phyloP scores from a whole-genome alignment of 2,113 vertebrate species.

The Gopherus evgoodei region DNA sequence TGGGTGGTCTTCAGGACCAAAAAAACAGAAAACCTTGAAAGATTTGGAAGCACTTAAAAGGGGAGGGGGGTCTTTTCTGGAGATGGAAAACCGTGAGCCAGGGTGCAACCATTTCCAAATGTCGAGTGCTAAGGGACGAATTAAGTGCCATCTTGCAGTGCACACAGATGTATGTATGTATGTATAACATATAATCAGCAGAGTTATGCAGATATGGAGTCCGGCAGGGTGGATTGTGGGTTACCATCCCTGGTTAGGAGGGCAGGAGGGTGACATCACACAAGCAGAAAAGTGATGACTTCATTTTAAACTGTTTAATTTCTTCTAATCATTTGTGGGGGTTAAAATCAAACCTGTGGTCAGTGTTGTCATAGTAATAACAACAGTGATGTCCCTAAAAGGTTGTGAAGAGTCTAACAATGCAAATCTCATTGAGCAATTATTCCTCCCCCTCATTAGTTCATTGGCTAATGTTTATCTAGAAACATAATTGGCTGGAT shows the following conservation, averaged over 20 bases:
- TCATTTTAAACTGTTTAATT: neutral
- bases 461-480: neutral
- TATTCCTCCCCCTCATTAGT: slow-evolving; percentile 15
- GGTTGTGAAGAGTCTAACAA: slow-evolving; percentile 50
- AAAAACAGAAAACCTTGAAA: slow-evolving; percentile 33
- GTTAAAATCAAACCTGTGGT: slow-evolving; percentile 27
- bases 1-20: slow-evolving; percentile 72
- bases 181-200: neutral
- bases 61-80: neutral
- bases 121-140: neutral
- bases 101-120: slow-evolving; percentile 46
- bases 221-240: neutral
- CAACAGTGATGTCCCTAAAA: slow-evolving; percentile 57
- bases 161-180: accelerated
- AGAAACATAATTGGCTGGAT: neutral
- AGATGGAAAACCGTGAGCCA: slow-evolving; percentile 50
- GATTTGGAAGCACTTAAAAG: slow-evolving; percentile 73
- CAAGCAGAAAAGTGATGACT: slow-evolving; percentile 2
- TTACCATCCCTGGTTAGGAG: neutral
- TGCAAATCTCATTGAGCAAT: neutral
- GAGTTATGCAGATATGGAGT: neutral
- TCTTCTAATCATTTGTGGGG: slow-evolving; percentile 36
- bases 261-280: neutral
- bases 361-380: slow-evolving; percentile 72
- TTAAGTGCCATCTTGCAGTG: slow-evolving; percentile 17